A percentile compares a stretch with the other conserved stretches of the same genome.
Evolutionary conservation across 23 tunicate genomes (phyloP).

Genomic region (Phallusia fumigata): DNA sequence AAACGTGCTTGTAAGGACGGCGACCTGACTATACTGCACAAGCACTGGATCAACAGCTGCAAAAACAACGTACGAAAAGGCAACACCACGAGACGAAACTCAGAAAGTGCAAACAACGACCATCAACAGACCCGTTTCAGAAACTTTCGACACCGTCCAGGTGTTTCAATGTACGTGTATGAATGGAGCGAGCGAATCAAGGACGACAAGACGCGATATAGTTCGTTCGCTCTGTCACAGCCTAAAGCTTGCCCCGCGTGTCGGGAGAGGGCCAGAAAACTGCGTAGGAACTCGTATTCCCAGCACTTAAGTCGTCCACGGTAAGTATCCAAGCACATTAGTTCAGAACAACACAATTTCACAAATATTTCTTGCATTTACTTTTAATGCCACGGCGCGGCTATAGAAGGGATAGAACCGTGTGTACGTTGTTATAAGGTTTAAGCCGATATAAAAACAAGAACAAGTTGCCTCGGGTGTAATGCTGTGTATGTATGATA

Average conservation of each 20-base stretch:
- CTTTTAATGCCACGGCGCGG: no score
- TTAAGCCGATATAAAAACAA: no score
- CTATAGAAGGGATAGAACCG: no score
- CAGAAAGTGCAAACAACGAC: neutral
- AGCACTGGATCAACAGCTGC: constrained; percentile 30
- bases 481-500: no score
- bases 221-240: neutral
- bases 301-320: neutral
- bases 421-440: no score
- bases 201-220: constrained; percentile 23
- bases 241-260: constrained; percentile 32
- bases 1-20: constrained; percentile 45
- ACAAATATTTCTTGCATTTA: no score
- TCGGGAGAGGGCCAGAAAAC: constrained; percentile 29
- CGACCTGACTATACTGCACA: constrained; percentile 40
- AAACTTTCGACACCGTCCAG: constrained; percentile 10
- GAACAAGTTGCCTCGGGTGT: no score
- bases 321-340: neutral
- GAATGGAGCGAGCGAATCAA: constrained; percentile 48
- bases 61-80: neutral
- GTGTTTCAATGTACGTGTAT: constrained; percentile 28
- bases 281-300: neutral
- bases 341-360: no score
- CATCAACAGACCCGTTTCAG: neutral
- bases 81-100: neutral